Percentiles rank a stretch among this genome's conserved stretches.
phyloP scores from a whole-genome alignment of 1,140 invertebrate species.

The Drosophila quadrilineata region DNA sequence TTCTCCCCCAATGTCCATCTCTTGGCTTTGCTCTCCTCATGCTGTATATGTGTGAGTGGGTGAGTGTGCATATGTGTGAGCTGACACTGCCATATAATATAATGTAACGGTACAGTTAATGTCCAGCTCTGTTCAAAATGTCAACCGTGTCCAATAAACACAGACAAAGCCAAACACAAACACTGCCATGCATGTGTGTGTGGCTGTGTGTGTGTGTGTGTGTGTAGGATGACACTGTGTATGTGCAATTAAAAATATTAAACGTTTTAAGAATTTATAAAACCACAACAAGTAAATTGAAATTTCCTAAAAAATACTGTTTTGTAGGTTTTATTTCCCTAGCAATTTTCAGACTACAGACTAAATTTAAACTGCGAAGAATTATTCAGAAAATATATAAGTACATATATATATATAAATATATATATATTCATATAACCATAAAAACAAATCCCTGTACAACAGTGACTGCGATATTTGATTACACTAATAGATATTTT shows the following conservation, averaged over 20 bases:
- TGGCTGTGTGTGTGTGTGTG: background rate
- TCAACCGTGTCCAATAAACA: conserved; percentile 66
- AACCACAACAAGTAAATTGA: background rate
- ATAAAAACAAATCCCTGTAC: too few relatives aligned
- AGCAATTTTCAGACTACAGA: too few relatives aligned
- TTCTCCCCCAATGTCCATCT: background rate
- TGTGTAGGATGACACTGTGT: conserved; percentile 16
- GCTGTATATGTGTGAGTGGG: conserved; percentile 69
- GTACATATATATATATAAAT: too few relatives aligned
- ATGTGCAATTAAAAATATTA: conserved; percentile 23
- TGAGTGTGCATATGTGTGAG: too few relatives aligned
- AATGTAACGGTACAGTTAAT: conserved; percentile 69
- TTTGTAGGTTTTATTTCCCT: too few relatives aligned
- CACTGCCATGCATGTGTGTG: background rate
- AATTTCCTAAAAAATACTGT: too few relatives aligned
- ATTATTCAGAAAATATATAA: too few relatives aligned
- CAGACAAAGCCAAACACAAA: conserved; percentile 37
- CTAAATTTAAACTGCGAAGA: too few relatives aligned
- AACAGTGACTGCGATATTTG: too few relatives aligned
- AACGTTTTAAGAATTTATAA: conserved; percentile 20
- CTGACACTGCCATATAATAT: conserved; percentile 78
- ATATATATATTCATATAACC: too few relatives aligned
- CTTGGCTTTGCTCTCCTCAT: background rate
- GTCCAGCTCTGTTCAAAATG: conserved; percentile 65
- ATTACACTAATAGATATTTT: too few relatives aligned